Conservation (phyloP, 2,888 invertebrate species). For the Cinara cedri region DNA sequence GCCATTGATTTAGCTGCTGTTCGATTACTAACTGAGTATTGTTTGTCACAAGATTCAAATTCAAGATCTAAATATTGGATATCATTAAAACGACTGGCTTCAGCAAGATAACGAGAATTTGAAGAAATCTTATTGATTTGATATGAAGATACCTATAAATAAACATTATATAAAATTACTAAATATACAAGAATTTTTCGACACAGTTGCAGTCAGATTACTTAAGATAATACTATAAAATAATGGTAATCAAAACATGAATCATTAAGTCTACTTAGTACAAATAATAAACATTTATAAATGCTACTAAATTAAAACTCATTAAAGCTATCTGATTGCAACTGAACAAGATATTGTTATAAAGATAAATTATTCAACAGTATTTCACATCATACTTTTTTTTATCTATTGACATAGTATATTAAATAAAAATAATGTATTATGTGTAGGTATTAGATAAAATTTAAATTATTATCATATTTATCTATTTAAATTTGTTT, state of each 20-base stretch:
- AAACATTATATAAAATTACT: constrained; percentile 45
- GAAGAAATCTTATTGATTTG: constrained; percentile 62
- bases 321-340: background rate
- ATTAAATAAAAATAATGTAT: too few relatives aligned
- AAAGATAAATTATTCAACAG: too few relatives aligned
- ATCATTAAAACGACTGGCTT: constrained; percentile 62
- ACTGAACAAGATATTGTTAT: background rate
- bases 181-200: constrained; percentile 8
- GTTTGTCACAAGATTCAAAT: constrained; percentile 67
- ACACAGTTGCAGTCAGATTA: background rate
- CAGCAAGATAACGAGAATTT: constrained; percentile 58
- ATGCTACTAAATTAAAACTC: too few relatives aligned
- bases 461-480: too few relatives aligned
- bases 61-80: constrained; percentile 89
- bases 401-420: too few relatives aligned
- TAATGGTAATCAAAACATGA: too few relatives aligned
- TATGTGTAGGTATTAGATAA: too few relatives aligned
- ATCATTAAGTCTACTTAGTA: too few relatives aligned
- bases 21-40: constrained; percentile 51
- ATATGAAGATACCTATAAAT: constrained; percentile 64
- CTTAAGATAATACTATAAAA: background rate
- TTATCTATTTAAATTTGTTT: too few relatives aligned
- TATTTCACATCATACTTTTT: too few relatives aligned
- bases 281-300: too few relatives aligned
- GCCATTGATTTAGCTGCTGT: constrained; percentile 27